Base-by-base conservation (phyloP, 2,797 vertebrate genomes). In the Oceanodroma leucorhoa region DNA sequence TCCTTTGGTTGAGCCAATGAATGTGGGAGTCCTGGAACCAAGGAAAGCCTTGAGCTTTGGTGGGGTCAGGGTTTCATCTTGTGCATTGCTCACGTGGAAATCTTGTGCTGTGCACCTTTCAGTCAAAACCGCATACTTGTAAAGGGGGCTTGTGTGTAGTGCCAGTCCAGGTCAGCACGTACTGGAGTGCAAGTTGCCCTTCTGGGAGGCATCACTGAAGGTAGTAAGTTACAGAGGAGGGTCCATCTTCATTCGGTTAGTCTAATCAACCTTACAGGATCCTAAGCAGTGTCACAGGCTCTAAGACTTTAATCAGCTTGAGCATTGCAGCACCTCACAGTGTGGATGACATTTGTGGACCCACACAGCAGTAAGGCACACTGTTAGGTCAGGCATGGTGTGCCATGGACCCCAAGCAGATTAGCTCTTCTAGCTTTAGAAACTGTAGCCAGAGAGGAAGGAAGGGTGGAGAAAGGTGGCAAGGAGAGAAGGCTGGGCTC, bases 361-460 rank as follows among this genome's bases (percentile, higher is more conserved):
- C 22, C 51, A 6, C 16, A 6, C 43, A 32, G 51, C 40, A 24
- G 24, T 17, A 3, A 19, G 83, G 40, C 54, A 18, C 24, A 5
- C 48, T 2, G 0, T 36, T n/a, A 10, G 46, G 22, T 69, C 32
- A 30, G 36, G n/a, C 27, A 2, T 4, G 12, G 16, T 8, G 41
- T 41, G 41, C 43, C 10, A 2, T 3, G 7, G 13, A 16, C 38
- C 23, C 38, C 0, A 4, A 6, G 27, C 32, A 27, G 32, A 45
- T 17, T 8, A 18, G 14, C 26, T 48, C 30, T 15, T 14, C 40
- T 21, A 11, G n/a, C 16, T n/a, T 51, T 13, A 38, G 58, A 34
- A 66, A 40, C 60, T 78, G 51, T 17, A 53, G 66, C 40, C 40
- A 15, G 67, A 29, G 34, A 26, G 40, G 46, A 43, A 58, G 32